These are phyloP conservation scores for Mandrillus leucophaeus DNA, from an alignment of 2,113 vertebrate genomes.

Conservation along the genomic window DNA sequence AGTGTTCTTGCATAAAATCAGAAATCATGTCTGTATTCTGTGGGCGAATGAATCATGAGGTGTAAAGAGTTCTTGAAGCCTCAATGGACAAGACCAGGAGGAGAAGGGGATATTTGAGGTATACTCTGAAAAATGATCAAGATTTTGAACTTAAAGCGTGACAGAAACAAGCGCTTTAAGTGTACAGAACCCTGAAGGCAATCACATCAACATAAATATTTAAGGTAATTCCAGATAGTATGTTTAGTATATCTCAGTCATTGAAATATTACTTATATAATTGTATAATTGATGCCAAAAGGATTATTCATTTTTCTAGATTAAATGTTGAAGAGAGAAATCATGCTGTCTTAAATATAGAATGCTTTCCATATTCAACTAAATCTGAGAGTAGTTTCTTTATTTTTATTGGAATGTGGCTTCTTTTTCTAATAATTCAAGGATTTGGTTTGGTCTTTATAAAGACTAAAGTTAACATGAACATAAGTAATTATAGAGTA, in stretches of 20 bases:
- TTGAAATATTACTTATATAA: background rate
- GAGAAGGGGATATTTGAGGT: background rate
- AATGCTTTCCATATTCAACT: background rate
- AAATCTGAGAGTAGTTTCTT: background rate
- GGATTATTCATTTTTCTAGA: background rate
- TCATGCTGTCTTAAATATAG: background rate
- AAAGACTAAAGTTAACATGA: background rate
- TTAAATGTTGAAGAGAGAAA: background rate
- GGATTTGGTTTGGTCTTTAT: background rate
- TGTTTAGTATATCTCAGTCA: background rate
- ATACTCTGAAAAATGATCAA: background rate
- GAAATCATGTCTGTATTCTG: background rate
- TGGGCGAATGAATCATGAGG: background rate
- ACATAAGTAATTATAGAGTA: background rate
- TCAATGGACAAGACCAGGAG: background rate
- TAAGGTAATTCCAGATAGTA: background rate
- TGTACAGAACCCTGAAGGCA: background rate
- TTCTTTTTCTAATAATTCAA: constrained; percentile 27
- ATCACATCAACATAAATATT: background rate
- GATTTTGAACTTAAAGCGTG: background rate
- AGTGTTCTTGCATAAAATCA: background rate
- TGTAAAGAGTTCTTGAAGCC: background rate
- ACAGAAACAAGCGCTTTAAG: background rate
- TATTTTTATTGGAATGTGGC: background rate
- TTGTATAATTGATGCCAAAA: background rate